A percentile compares a stretch with the other conserved stretches of the same genome.
Evolutionary conservation across 2,113 vertebrate genomes (phyloP).

Genomic region (Machaerirhynchus nigripectus): DNA sequence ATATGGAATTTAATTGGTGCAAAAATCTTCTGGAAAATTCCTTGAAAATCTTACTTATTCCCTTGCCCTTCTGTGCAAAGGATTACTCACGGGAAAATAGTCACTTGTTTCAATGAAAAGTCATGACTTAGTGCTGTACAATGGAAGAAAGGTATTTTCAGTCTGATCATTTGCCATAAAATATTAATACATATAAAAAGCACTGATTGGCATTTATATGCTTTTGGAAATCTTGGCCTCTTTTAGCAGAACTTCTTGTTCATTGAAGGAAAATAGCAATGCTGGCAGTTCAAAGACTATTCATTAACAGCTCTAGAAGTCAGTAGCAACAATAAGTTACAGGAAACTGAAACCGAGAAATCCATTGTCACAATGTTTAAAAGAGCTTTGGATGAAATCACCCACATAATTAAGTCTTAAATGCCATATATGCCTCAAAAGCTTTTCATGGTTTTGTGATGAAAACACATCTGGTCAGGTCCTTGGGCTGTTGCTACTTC

Average conservation of each 20-base stretch:
- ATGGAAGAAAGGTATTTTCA: neutral
- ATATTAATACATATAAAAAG: neutral
- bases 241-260: neutral
- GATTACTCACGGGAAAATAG: neutral
- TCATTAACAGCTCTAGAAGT: neutral
- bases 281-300: neutral
- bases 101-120: neutral
- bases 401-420: neutral
- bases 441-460: neutral
- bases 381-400: neutral
- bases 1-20: neutral
- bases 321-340: neutral
- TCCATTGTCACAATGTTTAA: neutral
- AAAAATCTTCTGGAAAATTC: neutral
- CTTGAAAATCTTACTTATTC: neutral
- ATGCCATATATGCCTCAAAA: neutral
- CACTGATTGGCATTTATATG: neutral
- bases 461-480: neutral
- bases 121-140: neutral
- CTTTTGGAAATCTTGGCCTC: neutral
- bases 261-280: neutral
- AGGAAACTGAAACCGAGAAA: neutral
- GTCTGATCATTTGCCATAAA: neutral
- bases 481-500: neutral
- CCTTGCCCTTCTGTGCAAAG: neutral